Conservation (phyloP, 2,797 vertebrate species). For the Atherinosoma microstoma region DNA sequence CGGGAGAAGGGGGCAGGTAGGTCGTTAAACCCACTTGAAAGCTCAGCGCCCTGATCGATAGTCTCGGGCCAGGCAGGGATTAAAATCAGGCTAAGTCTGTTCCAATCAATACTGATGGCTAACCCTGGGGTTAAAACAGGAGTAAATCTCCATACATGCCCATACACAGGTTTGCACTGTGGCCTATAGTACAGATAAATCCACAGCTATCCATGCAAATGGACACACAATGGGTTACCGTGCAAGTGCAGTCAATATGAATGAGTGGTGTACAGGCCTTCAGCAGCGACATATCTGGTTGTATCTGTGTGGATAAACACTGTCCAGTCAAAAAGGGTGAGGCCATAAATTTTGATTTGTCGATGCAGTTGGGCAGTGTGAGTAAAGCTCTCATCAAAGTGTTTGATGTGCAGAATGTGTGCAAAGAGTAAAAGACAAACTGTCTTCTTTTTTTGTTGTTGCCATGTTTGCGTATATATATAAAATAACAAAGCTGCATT, state of each 20-base stretch:
- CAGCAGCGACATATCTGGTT: constrained; percentile 31
- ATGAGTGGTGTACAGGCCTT: constrained; percentile 43
- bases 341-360: constrained; percentile 57
- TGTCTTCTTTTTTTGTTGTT: constrained; percentile 1
- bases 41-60: constrained; percentile 80
- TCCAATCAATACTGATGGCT: constrained; percentile 85
- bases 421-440: constrained; percentile 33
- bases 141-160: constrained; percentile 83
- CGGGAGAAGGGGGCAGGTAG: constrained; percentile 63
- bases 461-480: constrained; percentile 15
- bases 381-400: constrained; percentile 53
- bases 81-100: constrained; percentile 84
- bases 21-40: constrained; percentile 85
- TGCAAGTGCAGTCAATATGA: constrained; percentile 58
- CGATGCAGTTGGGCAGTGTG: constrained; percentile 47
- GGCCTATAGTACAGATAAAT: constrained; percentile 73
- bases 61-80: constrained; percentile 77
- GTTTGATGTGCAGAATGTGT: constrained; percentile 25
- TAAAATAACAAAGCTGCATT: constrained; percentile 35
- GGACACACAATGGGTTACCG: constrained; percentile 69
- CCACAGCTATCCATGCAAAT: constrained; percentile 74
- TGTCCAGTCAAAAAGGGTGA: constrained; percentile 34
- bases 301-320: constrained; percentile 40
- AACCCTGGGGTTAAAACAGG: constrained; percentile 81
- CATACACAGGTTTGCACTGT: constrained; percentile 71